Conservation (phyloP, 2,113 vertebrate genomes). For the Cololabis saira region DNA sequence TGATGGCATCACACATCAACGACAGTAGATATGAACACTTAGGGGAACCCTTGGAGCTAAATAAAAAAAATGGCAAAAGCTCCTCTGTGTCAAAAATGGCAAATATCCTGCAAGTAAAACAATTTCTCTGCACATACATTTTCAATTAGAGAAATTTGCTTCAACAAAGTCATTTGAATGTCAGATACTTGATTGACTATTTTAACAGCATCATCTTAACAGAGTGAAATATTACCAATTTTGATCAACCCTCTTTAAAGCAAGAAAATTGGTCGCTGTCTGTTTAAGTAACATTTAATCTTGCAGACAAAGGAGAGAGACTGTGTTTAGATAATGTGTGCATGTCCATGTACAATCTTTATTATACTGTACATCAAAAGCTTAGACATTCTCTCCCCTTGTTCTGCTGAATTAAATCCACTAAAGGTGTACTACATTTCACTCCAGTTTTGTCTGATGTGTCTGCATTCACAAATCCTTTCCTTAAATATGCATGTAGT, state of each 20-base stretch:
- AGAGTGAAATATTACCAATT: conserved; percentile 49
- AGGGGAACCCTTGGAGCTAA: too few species aligned
- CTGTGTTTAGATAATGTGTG: conserved; percentile 33
- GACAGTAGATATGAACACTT: too few species aligned
- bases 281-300: conserved; percentile 58
- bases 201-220: conserved; percentile 31
- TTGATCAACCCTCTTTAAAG: conserved; percentile 53
- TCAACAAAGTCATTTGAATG: conserved; percentile 15
- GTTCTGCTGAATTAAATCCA: conserved; percentile 50
- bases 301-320: conserved; percentile 47
- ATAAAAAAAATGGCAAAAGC: too few species aligned
- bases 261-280: conserved; percentile 39
- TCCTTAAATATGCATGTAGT: conserved; percentile 1
- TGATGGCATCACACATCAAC: too few species aligned
- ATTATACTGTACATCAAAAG: conserved; percentile 53
- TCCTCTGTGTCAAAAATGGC: too few species aligned
- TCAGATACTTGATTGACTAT: conserved; percentile 11
- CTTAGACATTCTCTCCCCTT: conserved; percentile 47
- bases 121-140: neutral
- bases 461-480: neutral
- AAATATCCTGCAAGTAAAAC: neutral
- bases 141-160: conserved; percentile 14
- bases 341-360: conserved; percentile 49
- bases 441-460: conserved; percentile 26
- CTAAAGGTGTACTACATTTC: conserved; percentile 61